phyloP scores from a whole-genome alignment of 2,888 invertebrate species.

The Odontocolon sp. region DNA sequence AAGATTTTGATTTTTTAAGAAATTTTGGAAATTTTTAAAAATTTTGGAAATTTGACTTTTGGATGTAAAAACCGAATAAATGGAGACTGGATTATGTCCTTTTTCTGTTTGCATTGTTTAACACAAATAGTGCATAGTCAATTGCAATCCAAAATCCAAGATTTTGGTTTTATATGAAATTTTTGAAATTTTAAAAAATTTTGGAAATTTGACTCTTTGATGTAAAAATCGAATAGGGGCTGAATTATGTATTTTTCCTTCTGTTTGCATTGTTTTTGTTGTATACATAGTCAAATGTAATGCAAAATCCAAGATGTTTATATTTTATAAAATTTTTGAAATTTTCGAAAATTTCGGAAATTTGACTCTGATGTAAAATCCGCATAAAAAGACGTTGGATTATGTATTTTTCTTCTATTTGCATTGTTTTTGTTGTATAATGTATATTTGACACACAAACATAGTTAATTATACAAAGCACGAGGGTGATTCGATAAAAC shows the following conservation, averaged over 20 bases:
- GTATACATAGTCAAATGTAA: too few species aligned
- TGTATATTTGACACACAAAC: slow-evolving; percentile 21
- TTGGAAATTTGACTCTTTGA: neutral
- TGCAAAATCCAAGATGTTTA: slow-evolving; percentile 25
- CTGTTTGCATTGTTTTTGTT: neutral
- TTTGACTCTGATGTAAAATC: neutral
- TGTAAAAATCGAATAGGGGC: neutral
- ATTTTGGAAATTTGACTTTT: neutral
- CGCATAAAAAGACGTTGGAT: slow-evolving; percentile 6
- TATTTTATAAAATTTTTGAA: neutral
- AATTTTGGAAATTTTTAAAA: neutral
- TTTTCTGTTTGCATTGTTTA: neutral
- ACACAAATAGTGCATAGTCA: slow-evolving; percentile 4
- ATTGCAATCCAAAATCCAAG: neutral
- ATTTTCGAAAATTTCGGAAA: neutral
- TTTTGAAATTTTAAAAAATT: neutral
- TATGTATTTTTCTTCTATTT: slow-evolving; percentile 32
- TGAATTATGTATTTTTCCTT: slow-evolving; percentile 41
- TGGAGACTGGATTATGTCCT: neutral
- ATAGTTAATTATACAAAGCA: slow-evolving; percentile 15
- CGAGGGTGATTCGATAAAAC: slow-evolving; percentile 23
- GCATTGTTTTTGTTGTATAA: neutral
- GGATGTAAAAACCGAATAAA: neutral
- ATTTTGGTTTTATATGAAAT: neutral
- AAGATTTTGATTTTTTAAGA: slow-evolving; percentile 19